Evolutionary conservation across 2,113 vertebrate species (phyloP).

Genomic region (Noctilio leporinus): DNA sequence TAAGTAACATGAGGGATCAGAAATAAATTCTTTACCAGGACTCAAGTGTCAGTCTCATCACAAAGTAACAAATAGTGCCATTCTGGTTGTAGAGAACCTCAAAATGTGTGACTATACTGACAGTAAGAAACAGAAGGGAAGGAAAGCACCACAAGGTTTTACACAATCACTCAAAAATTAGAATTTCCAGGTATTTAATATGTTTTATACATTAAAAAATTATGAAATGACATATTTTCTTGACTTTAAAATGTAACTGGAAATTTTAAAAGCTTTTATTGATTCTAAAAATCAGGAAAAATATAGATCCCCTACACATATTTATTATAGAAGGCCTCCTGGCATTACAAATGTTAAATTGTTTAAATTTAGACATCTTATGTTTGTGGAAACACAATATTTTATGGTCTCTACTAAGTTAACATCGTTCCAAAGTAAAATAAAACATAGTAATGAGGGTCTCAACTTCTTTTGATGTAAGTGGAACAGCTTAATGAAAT

Average conservation of each 20-base stretch:
- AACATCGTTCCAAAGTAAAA: slow-evolving; percentile 21
- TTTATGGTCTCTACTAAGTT: slow-evolving; percentile 10
- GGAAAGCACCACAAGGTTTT: background rate
- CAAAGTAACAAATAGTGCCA: background rate
- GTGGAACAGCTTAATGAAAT: background rate
- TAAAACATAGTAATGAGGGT: slow-evolving; percentile 16
- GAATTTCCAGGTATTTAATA: background rate
- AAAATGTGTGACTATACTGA: background rate
- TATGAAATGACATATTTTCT: background rate
- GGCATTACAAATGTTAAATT: background rate
- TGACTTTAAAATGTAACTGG: background rate
- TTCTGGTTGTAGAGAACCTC: background rate
- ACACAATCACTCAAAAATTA: background rate
- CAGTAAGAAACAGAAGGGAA: background rate
- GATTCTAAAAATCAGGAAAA: background rate
- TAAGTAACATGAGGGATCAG: background rate
- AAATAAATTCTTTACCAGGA: background rate
- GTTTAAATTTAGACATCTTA: background rate
- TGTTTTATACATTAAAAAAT: background rate
- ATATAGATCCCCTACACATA: background rate
- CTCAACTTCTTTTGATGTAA: background rate
- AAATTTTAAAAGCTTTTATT: background rate
- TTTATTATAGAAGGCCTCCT: background rate
- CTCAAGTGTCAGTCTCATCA: background rate
- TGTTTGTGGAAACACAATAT: background rate